These are phyloP conservation scores for Donacobius atricapilla DNA, from an alignment of 2,113 vertebrate species.

Conservation along the genomic window DNA sequence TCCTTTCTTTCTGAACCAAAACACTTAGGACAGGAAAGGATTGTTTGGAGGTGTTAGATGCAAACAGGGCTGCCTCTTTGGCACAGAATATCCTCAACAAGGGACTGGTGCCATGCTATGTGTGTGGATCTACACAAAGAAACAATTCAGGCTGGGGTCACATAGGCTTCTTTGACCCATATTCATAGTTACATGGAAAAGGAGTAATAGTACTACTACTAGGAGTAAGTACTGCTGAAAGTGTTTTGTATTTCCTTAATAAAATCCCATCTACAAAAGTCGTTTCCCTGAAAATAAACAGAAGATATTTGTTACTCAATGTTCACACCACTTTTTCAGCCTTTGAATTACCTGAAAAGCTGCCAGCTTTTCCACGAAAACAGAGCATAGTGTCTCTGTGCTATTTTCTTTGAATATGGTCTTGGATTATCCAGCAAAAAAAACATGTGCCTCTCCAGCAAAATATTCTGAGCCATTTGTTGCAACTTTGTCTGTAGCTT, in stretches of 20 bases:
- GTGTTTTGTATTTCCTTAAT: not conserved
- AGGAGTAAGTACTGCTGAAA: not conserved
- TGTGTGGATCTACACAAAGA: not conserved
- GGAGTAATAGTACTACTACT: not conserved
- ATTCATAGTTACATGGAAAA: not conserved
- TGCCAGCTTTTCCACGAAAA: constrained; percentile 17
- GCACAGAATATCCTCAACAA: not conserved
- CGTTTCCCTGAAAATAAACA: constrained; percentile 31
- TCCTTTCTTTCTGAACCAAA: not conserved
- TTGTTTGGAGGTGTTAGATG: not conserved
- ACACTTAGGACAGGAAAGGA: not conserved
- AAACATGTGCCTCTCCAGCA: not conserved
- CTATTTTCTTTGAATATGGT: not conserved
- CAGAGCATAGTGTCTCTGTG: not conserved
- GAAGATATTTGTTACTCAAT: not conserved
- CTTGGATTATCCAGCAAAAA: not conserved
- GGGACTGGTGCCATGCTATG: not conserved
- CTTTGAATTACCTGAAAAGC: not conserved
- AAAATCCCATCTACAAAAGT: not conserved
- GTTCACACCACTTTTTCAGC: not conserved
- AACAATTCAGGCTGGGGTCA: not conserved
- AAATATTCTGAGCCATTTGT: not conserved
- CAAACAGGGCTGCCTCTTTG: not conserved
- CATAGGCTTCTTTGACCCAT: not conserved
- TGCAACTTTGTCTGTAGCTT: not conserved